Evolutionary conservation across 2,888 invertebrate species (phyloP).

Genomic region (Cistogaster globosa): DNA sequence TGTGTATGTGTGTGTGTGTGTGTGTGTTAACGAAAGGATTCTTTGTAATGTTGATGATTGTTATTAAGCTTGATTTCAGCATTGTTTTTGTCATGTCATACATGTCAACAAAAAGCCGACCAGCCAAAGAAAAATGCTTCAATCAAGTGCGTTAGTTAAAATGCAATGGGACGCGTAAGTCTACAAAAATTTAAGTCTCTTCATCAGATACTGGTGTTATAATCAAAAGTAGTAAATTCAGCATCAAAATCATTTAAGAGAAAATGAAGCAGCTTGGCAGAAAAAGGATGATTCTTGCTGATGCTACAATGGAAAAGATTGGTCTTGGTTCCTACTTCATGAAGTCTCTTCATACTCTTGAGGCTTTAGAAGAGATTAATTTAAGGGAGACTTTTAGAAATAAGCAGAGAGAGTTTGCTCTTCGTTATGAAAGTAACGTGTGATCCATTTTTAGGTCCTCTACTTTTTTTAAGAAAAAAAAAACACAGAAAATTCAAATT

Average conservation of each 20-base stretch:
- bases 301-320: too few species aligned
- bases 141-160: not conserved
- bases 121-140: not conserved
- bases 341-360: too few species aligned
- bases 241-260: not conserved
- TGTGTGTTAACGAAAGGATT: not conserved
- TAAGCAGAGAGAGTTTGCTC: too few species aligned
- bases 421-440: too few species aligned
- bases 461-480: too few species aligned
- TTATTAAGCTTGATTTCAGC: conserved; percentile 58
- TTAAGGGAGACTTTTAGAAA: too few species aligned
- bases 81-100: conserved; percentile 66
- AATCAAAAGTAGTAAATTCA: not conserved
- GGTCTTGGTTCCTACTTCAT: too few species aligned
- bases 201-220: not conserved
- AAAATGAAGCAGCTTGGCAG: too few species aligned
- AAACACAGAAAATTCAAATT: too few species aligned
- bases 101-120: conserved; percentile 46
- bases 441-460: too few species aligned
- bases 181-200: not conserved
- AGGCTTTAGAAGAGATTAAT: too few species aligned
- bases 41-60: conserved; percentile 40
- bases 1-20: not conserved
- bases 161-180: not conserved
- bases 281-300: too few species aligned